These are phyloP conservation scores for Bovichtus variegatus DNA, from an alignment of 2,797 vertebrate species.

Conservation along the genomic window DNA sequence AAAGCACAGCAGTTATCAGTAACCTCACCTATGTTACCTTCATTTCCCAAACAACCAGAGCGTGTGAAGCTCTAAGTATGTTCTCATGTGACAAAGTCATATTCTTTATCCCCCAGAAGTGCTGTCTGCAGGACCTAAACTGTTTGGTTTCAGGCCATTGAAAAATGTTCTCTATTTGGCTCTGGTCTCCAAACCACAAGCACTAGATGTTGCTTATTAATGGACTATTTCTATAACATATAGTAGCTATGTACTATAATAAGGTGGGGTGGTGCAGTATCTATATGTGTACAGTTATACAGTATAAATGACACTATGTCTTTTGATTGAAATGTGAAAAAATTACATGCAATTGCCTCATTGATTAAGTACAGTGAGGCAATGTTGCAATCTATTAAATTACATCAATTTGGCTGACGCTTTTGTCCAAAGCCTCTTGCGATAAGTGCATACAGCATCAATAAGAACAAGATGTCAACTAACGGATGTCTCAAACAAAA, in stretches of 20 bases:
- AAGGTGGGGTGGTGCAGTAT: not conserved
- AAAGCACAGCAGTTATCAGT: not conserved
- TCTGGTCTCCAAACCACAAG: not conserved
- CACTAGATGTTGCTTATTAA: not conserved
- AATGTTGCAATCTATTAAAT: not conserved
- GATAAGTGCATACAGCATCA: not conserved
- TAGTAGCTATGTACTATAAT: not conserved
- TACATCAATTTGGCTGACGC: not conserved
- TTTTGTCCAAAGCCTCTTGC: not conserved
- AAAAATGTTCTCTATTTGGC: not conserved
- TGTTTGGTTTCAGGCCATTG: not conserved
- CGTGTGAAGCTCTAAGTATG: slow-evolving; percentile 1
- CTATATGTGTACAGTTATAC: not conserved
- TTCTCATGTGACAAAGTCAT: not conserved
- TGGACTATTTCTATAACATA: not conserved
- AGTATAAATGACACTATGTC: not conserved
- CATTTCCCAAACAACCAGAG: slow-evolving; percentile 12
- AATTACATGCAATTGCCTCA: too few relatives aligned
- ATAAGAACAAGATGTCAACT: not conserved
- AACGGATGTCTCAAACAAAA: not conserved
- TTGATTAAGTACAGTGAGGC: not conserved
- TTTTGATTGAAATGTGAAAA: too few relatives aligned
- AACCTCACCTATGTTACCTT: not conserved
- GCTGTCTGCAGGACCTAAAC: not conserved
- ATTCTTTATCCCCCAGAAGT: not conserved